Evolutionary conservation across 2,797 vertebrate species (phyloP).

Genomic region (Bradypus variegatus): DNA sequence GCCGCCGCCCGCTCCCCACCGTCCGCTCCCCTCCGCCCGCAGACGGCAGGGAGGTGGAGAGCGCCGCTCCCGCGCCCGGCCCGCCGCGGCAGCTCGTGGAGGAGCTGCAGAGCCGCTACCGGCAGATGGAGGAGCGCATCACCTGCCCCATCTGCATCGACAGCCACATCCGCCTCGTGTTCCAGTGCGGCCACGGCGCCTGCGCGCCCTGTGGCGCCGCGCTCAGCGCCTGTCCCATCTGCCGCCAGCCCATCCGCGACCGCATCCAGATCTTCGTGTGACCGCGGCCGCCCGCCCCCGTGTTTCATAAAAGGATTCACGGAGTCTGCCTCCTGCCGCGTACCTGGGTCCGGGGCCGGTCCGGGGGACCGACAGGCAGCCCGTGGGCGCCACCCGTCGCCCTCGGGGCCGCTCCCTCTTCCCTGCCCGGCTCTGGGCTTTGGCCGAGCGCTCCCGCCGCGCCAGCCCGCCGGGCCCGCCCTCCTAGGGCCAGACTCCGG

Average conservation of each 20-base stretch:
- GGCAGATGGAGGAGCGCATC: conserved; percentile 99
- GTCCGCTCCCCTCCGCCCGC: conserved; percentile 30
- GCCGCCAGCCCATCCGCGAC: conserved; percentile 94
- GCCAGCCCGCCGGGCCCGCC: background rate
- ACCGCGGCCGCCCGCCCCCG: background rate
- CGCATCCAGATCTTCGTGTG: conserved; percentile 94
- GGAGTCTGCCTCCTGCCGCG: conserved; percentile 7
- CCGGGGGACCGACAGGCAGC: background rate
- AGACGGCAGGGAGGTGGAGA: conserved; percentile 95
- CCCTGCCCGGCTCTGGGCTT: background rate
- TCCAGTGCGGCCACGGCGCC: conserved; percentile 97
- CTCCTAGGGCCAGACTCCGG: background rate
- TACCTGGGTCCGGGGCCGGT: background rate
- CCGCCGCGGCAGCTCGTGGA: conserved; percentile 95
- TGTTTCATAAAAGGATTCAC: conserved; percentile 62
- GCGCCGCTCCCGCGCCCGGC: conserved; percentile 78
- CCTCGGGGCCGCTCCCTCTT: background rate
- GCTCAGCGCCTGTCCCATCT: conserved; percentile 93
- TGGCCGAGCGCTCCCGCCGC: background rate
- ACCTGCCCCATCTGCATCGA: conserved; percentile 99
- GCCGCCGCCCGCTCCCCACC: background rate
- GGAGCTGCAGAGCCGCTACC: conserved; percentile 95
- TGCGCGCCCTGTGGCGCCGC: conserved; percentile 92
- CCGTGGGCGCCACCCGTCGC: background rate
- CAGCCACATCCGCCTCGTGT: conserved; percentile 97